These are phyloP conservation scores for Syngnathus rostellatus DNA, from an alignment of 2,797 vertebrate species.

Conservation along the genomic window DNA sequence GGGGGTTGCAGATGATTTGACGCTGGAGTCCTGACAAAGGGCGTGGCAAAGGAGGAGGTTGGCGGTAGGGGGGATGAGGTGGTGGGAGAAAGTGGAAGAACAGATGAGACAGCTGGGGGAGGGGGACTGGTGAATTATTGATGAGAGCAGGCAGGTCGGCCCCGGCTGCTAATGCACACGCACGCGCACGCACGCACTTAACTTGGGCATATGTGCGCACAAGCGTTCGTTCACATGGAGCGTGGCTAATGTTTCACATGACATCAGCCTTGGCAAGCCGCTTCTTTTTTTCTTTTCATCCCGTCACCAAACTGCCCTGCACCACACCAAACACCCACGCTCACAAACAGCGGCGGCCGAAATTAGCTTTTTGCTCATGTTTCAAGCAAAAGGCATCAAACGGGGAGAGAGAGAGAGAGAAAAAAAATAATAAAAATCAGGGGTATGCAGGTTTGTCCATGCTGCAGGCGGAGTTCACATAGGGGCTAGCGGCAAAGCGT, in stretches of 20 bases:
- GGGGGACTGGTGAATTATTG: conserved; percentile 80
- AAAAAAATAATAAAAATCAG: background rate
- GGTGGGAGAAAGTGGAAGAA: conserved; percentile 27
- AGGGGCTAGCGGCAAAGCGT: conserved; percentile 39
- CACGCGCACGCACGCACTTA: conserved; percentile 46
- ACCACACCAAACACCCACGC: conserved; percentile 1
- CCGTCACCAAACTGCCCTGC: conserved; percentile 34
- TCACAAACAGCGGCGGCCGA: background rate
- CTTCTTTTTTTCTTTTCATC: background rate
- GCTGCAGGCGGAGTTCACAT: conserved; percentile 37
- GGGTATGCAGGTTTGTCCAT: background rate
- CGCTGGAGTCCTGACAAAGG: conserved; percentile 1
- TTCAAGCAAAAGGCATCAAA: background rate
- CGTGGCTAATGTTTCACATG: conserved; percentile 75
- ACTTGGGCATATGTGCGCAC: conserved; percentile 49
- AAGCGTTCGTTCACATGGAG: conserved; percentile 61
- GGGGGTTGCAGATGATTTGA: background rate
- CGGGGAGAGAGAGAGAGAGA: too few relatives aligned
- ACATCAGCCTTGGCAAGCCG: conserved; percentile 62
- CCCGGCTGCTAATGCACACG: conserved; percentile 61
- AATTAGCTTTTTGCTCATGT: background rate
- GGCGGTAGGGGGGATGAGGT: conserved; percentile 7
- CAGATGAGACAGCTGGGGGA: conserved; percentile 42
- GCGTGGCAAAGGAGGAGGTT: conserved; percentile 20
- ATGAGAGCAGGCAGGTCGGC: conserved; percentile 74